Evolutionary conservation across 2,797 vertebrate species (phyloP).

Genomic region (Semaprochilodus insignis): DNA sequence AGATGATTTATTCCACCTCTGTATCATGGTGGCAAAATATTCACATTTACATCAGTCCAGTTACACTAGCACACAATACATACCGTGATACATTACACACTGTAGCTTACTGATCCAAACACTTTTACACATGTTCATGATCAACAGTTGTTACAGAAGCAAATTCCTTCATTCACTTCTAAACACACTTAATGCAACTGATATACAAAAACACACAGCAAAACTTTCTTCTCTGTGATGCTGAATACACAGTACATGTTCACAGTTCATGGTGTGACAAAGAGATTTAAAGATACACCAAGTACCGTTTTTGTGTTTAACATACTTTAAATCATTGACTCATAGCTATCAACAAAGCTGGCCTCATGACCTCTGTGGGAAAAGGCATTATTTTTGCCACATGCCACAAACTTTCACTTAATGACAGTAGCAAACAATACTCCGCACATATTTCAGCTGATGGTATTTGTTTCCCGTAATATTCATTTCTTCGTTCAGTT

Average conservation of each 20-base stretch:
- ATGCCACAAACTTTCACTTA: neutral
- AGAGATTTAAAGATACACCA: slow-evolving; percentile 47
- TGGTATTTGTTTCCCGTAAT: neutral
- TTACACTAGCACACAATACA: slow-evolving; percentile 37
- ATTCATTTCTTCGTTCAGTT: neutral
- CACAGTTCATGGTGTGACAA: slow-evolving; percentile 33
- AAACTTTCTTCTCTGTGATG: slow-evolving; percentile 59
- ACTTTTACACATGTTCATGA: slow-evolving; percentile 14
- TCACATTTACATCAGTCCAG: slow-evolving; percentile 44
- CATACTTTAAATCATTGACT: neutral
- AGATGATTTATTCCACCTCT: slow-evolving; percentile 49
- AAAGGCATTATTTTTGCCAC: slow-evolving; percentile 15
- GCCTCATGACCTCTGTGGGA: slow-evolving; percentile 15
- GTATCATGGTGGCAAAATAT: slow-evolving; percentile 39
- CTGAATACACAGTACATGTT: slow-evolving; percentile 45
- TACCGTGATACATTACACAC: slow-evolving; percentile 35
- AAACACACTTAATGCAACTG: slow-evolving; percentile 67
- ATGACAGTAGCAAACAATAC: neutral
- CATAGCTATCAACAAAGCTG: neutral
- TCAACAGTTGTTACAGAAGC: slow-evolving; percentile 24
- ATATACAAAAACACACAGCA: slow-evolving; percentile 60
- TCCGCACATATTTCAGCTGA: neutral
- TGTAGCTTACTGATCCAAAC: slow-evolving; percentile 34
- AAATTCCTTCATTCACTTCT: slow-evolving; percentile 65
- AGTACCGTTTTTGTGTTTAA: neutral